Percentiles rank a stretch among this genome's conserved stretches.
Conservation (phyloP, 2,888 invertebrate genomes). For the Ectemnius lituratus region DNA sequence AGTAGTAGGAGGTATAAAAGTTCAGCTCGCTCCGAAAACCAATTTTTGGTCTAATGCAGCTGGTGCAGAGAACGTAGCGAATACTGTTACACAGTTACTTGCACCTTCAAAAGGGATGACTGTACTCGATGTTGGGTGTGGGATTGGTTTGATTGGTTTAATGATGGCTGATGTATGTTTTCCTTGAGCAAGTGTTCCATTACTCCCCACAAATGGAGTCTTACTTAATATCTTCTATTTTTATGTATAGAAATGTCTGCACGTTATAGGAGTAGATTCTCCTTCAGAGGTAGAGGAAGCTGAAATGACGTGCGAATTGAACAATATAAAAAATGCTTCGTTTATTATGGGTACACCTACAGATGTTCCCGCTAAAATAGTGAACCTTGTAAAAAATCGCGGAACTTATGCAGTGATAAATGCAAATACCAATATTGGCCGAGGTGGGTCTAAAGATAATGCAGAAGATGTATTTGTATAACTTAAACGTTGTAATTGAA, state of each 20-base stretch:
- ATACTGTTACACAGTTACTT: slow-evolving; percentile 68
- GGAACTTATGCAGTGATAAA: slow-evolving; percentile 72
- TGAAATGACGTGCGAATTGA: slow-evolving; percentile 73
- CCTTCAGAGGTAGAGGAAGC: slow-evolving; percentile 75
- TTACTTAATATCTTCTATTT: background rate
- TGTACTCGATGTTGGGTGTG: slow-evolving; percentile 74
- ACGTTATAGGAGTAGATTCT: slow-evolving; percentile 74
- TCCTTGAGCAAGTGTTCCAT: too few relatives aligned
- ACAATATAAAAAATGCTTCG: slow-evolving; percentile 73
- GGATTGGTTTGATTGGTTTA: slow-evolving; percentile 73
- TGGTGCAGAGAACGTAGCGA: slow-evolving; percentile 71
- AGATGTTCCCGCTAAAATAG: slow-evolving; percentile 67
- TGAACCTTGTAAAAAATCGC: slow-evolving; percentile 61
- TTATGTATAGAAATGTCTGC: slow-evolving; percentile 71
- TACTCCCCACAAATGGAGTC: too few relatives aligned
- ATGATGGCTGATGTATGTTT: slow-evolving; percentile 72
- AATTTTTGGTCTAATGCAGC: slow-evolving; percentile 74
- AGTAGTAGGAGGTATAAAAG: slow-evolving; percentile 70
- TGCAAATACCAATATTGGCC: slow-evolving; percentile 71
- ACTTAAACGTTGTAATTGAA: background rate
- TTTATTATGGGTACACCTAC: slow-evolving; percentile 72
- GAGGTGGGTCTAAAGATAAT: slow-evolving; percentile 61
- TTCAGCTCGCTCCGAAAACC: slow-evolving; percentile 74
- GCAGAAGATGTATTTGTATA: background rate
- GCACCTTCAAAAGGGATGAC: slow-evolving; percentile 65